phyloP scores from a whole-genome alignment of 2,888 invertebrate genomes.

The Muschampia plurimacula region DNA sequence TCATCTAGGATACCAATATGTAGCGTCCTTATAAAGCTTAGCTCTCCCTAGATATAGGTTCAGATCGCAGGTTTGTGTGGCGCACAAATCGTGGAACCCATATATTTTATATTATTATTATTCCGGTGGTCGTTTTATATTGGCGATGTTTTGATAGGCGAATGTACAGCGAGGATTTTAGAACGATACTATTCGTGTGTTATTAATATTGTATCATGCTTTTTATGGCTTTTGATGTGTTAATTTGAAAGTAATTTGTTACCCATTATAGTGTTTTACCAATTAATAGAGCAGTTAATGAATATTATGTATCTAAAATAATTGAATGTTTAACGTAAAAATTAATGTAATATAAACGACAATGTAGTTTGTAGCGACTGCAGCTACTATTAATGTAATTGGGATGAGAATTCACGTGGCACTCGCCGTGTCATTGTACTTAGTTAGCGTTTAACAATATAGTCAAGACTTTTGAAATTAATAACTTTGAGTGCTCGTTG shows the following conservation, averaged over 20 bases:
- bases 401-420: constrained; percentile 43
- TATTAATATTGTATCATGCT: constrained; percentile 54
- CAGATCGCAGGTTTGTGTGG: constrained; percentile 61
- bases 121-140: constrained; percentile 47
- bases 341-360: constrained; percentile 46
- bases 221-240: constrained; percentile 70
- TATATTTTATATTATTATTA: constrained; percentile 46
- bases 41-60: constrained; percentile 62
- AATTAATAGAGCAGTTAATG: constrained; percentile 51
- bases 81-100: constrained; percentile 69
- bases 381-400: constrained; percentile 41
- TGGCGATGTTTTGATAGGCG: constrained; percentile 55
- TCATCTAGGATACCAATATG: constrained; percentile 26
- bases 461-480: constrained; percentile 76
- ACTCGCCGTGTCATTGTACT: constrained; percentile 74
- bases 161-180: constrained; percentile 60
- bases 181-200: constrained; percentile 50
- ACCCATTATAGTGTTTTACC: constrained; percentile 64
- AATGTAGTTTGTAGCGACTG: constrained; percentile 51
- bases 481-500: constrained; percentile 79
- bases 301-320: constrained; percentile 48
- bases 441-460: constrained; percentile 78
- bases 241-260: constrained; percentile 64
- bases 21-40: constrained; percentile 56
- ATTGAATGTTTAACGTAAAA: constrained; percentile 61